These are phyloP conservation scores for Agrypnia vestita DNA, from an alignment of 1,140 invertebrate species.

Conservation along the genomic window DNA sequence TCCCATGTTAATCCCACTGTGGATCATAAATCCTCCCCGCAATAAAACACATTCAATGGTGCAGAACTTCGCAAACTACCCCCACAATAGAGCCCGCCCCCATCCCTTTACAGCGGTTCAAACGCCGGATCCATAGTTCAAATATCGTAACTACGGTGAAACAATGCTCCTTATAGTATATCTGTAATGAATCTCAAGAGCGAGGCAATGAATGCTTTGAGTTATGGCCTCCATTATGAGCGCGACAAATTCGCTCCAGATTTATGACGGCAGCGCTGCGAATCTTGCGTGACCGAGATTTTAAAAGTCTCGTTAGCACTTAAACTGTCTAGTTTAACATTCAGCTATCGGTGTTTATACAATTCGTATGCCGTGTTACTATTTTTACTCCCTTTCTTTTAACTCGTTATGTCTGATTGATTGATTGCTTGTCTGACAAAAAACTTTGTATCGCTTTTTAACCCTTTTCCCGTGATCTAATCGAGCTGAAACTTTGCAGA, in stretches of 20 bases:
- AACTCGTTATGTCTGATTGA: no score
- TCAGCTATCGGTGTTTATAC: no score
- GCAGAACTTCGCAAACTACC: conserved; percentile 5
- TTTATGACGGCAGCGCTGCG: neutral
- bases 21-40: conserved; percentile 7
- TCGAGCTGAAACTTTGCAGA: no score
- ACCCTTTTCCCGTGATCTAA: no score
- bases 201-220: neutral
- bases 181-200: neutral
- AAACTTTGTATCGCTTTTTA: no score
- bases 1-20: neutral
- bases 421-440: no score
- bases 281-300: no score
- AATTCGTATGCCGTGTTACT: no score
- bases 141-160: neutral
- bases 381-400: no score
- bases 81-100: neutral
- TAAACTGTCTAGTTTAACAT: no score
- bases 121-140: neutral
- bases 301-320: no score
- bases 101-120: neutral
- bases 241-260: neutral
- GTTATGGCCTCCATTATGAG: neutral
- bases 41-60: conserved; percentile 26
- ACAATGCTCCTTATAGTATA: neutral